Conservation (phyloP, 2,113 vertebrate genomes). For the Formicarius rufipectus region DNA sequence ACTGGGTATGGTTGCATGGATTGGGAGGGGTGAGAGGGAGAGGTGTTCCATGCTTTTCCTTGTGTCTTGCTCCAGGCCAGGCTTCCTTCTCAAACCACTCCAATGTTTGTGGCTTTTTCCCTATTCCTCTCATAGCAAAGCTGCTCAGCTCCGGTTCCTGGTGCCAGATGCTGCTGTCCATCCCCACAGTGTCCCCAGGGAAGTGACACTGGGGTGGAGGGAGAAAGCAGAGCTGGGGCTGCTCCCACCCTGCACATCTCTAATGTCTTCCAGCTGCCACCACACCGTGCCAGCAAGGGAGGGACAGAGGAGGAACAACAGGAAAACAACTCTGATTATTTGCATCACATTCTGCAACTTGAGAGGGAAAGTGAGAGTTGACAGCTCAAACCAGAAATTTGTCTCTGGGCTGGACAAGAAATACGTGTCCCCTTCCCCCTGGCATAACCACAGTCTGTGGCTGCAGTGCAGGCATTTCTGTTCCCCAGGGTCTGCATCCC, state of each 20-base stretch:
- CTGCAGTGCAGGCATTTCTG: neutral
- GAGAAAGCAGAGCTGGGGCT: neutral
- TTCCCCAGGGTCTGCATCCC: neutral
- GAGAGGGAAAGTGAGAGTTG: neutral
- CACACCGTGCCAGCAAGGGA: rapidly evolving
- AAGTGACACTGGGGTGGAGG: neutral
- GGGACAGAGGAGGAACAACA: neutral
- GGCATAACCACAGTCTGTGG: neutral
- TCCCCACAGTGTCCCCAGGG: neutral
- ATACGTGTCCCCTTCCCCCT: neutral
- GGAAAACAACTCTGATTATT: neutral
- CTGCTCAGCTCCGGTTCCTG: neutral
- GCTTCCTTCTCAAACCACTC: neutral
- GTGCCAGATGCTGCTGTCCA: neutral
- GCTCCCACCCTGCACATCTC: neutral
- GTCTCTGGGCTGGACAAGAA: neutral
- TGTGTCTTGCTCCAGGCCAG: neutral
- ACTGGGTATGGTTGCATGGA: rapidly evolving
- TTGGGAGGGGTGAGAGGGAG: rapidly evolving
- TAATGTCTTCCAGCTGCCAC: neutral
- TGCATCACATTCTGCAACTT: neutral
- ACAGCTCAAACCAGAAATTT: neutral
- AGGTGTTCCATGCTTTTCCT: neutral
- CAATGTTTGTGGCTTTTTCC: neutral
- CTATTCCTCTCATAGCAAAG: neutral